Evolutionary conservation across 2,113 vertebrate genomes (phyloP).

Genomic region (Gymnobelideus leadbeateri): DNA sequence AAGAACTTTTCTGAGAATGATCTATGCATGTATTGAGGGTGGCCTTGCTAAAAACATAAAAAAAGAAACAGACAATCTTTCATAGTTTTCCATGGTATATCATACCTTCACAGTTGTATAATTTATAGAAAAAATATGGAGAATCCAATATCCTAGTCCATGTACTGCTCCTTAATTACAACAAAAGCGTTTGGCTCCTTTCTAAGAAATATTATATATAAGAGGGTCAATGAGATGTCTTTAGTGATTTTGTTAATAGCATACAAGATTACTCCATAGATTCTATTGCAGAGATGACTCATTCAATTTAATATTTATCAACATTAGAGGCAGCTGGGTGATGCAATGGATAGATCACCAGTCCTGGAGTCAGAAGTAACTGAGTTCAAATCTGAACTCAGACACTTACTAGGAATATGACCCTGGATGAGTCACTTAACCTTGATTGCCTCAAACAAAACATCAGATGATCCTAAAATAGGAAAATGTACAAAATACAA

Average conservation of each 20-base stretch:
- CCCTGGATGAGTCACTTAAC: too few species aligned
- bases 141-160: not conserved
- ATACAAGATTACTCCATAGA: not conserved
- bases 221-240: not conserved
- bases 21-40: too few species aligned
- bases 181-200: not conserved
- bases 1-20: too few species aligned
- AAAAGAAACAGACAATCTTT: too few species aligned
- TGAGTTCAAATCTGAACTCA: too few species aligned
- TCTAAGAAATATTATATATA: not conserved
- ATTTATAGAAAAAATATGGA: not conserved
- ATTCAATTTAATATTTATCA: not conserved
- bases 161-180: not conserved
- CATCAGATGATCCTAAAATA: not conserved
- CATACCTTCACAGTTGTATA: too few species aligned
- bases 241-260: not conserved
- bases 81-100: too few species aligned
- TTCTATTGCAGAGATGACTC: not conserved
- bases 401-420: too few species aligned
- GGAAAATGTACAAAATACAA: not conserved
- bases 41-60: too few species aligned
- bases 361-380: too few species aligned
- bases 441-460: too few species aligned
- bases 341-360: too few species aligned
- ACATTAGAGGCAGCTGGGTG: not conserved